These are phyloP conservation scores for Pseudocheirus occidentalis DNA, from an alignment of 2,797 vertebrate genomes.

Conservation along the genomic window DNA sequence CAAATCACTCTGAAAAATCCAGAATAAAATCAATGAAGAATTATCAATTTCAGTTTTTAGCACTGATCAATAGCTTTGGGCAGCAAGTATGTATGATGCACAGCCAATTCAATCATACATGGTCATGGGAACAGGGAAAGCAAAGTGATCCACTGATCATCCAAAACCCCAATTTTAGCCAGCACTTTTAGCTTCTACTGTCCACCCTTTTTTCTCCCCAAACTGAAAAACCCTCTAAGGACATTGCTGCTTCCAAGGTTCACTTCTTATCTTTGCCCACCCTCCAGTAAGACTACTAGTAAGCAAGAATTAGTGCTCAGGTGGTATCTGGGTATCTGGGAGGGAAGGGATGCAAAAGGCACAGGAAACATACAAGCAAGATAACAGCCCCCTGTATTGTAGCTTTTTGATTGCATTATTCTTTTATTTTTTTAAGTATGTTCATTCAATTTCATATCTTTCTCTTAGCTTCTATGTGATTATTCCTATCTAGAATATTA, in stretches of 20 bases:
- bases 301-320: not conserved
- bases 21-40: conserved; percentile 29
- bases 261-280: not conserved
- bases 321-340: not conserved
- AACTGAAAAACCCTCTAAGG: not conserved
- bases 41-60: conserved; percentile 32
- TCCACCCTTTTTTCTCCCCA: not conserved
- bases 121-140: not conserved
- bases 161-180: not conserved
- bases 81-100: conserved; percentile 21
- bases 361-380: not conserved
- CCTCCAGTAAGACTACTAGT: not conserved
- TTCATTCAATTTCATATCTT: not conserved
- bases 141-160: not conserved
- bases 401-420: not conserved
- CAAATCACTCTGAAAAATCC: conserved; percentile 45
- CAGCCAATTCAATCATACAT: conserved; percentile 2
- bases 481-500: conserved; percentile 27
- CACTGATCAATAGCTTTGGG: conserved; percentile 21
- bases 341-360: not conserved
- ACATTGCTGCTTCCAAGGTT: not conserved
- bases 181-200: not conserved
- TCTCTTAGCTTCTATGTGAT: not conserved
- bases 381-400: not conserved
- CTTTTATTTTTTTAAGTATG: not conserved